phyloP scores from a whole-genome alignment of 2,888 invertebrate species.

The Leucoptera coffeella region DNA sequence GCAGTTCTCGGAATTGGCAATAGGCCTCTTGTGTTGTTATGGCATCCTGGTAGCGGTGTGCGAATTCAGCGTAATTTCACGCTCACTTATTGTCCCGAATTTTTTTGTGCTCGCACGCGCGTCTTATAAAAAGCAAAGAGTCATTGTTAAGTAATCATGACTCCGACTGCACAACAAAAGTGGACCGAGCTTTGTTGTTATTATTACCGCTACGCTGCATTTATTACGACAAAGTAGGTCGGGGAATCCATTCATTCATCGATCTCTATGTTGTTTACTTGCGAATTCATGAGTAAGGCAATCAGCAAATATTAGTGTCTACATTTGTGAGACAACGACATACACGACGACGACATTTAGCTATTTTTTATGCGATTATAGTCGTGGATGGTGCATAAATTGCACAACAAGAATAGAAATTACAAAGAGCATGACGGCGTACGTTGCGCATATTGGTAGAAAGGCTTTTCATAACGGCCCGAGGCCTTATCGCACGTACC shows the following conservation, averaged over 20 bases:
- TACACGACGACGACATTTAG: too few relatives aligned
- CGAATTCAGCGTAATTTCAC: constrained; percentile 44
- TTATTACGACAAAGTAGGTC: constrained; percentile 32
- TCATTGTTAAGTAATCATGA: constrained; percentile 41
- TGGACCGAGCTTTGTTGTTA: constrained; percentile 20
- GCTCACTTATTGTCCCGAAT: constrained; percentile 18
- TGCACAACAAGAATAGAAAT: too few relatives aligned
- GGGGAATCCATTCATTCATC: constrained; percentile 28
- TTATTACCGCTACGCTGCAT: constrained; percentile 13
- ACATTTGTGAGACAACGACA: too few relatives aligned
- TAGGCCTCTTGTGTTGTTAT: too few relatives aligned
- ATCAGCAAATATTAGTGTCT: too few relatives aligned
- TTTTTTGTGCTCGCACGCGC: constrained; percentile 29
- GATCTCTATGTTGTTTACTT: constrained; percentile 1
- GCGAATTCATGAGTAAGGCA: too few relatives aligned
- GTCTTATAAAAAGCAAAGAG: constrained; percentile 17
- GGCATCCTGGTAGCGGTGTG: constrained; percentile 41
- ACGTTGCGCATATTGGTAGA: too few relatives aligned
- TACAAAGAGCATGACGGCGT: too few relatives aligned
- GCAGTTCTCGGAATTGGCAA: too few relatives aligned
- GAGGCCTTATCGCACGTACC: constrained; percentile 33
- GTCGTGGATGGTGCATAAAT: too few relatives aligned
- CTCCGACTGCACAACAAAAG: constrained; percentile 32
- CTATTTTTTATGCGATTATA: too few relatives aligned
- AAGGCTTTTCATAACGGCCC: too few relatives aligned